These are phyloP conservation scores for Macrotis lagotis DNA, from an alignment of 2,113 vertebrate genomes.

Conservation along the genomic window DNA sequence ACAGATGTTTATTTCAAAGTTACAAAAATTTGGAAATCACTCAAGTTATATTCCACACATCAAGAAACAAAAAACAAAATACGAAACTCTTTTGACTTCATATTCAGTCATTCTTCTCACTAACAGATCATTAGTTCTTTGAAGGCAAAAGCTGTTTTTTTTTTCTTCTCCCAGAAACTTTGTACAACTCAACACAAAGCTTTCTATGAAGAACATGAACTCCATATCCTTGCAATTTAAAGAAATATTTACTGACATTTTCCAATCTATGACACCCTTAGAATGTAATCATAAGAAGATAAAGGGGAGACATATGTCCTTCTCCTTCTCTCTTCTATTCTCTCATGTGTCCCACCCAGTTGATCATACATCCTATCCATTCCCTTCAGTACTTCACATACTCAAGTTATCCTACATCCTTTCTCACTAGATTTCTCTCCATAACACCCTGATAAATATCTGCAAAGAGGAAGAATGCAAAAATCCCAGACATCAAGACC, in stretches of 20 bases:
- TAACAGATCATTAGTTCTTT: not conserved
- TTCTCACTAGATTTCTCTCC: not conserved
- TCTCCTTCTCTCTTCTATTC: not conserved
- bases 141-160: not conserved
- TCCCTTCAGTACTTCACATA: not conserved
- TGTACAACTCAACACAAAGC: not conserved
- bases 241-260: not conserved
- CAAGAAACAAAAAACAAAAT: not conserved
- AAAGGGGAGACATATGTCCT: not conserved
- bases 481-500: not conserved
- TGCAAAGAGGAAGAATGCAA: not conserved
- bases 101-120: not conserved
- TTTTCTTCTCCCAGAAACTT: not conserved
- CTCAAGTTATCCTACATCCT: not conserved
- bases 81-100: not conserved
- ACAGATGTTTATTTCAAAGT: not conserved
- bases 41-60: not conserved
- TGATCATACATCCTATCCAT: not conserved
- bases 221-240: not conserved
- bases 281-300: not conserved
- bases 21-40: not conserved
- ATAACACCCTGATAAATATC: not conserved
- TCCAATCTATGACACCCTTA: not conserved
- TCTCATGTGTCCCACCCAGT: not conserved
- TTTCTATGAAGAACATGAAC: not conserved